phyloP scores from a whole-genome alignment of 2,797 vertebrate genomes.

The Parambassis ranga region DNA sequence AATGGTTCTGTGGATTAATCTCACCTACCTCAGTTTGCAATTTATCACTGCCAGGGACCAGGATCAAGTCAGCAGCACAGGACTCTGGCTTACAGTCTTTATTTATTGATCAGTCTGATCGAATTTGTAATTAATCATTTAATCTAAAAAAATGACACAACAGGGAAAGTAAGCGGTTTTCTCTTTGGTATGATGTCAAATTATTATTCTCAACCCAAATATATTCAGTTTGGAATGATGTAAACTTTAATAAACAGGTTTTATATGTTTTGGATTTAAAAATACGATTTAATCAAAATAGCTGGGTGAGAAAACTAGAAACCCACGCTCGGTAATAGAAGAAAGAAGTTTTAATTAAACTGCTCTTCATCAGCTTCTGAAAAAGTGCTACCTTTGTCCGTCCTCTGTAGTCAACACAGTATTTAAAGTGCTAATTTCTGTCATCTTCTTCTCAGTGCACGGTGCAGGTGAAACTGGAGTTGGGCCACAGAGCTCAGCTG shows the following conservation, averaged over 20 bases:
- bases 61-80: not conserved
- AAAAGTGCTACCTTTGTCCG: too few relatives aligned
- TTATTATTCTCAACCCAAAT: too few relatives aligned
- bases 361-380: too few relatives aligned
- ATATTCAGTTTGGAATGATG: too few relatives aligned
- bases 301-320: too few relatives aligned
- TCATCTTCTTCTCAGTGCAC: conserved; percentile 87
- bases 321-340: too few relatives aligned
- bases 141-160: not conserved
- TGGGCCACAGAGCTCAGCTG: conserved; percentile 95
- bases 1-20: conserved; percentile 16
- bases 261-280: too few relatives aligned
- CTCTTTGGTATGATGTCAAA: too few relatives aligned
- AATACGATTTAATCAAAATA: too few relatives aligned
- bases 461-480: conserved; percentile 97
- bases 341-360: too few relatives aligned
- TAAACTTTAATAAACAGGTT: too few relatives aligned
- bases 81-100: not conserved
- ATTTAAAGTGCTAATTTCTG: not conserved
- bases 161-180: not conserved
- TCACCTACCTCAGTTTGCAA: not conserved
- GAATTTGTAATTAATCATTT: not conserved
- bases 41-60: not conserved
- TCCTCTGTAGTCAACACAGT: too few relatives aligned
- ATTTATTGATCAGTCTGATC: not conserved